phyloP scores from a whole-genome alignment of 2,888 invertebrate genomes.

The Archips crataeganus region DNA sequence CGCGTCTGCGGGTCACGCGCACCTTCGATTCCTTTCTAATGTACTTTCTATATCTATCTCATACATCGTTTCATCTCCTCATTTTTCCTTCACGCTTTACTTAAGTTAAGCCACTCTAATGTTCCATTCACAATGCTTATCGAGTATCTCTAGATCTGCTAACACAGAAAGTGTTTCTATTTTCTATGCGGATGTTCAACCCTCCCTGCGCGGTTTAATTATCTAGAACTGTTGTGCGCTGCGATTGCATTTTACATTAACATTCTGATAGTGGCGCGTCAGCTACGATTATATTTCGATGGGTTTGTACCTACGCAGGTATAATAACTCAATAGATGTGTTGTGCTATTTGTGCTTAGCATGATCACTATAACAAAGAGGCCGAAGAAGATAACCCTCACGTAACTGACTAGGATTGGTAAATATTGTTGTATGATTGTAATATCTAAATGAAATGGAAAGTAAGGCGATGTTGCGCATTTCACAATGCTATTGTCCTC shows the following conservation, averaged over 20 bases:
- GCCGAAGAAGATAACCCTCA: not conserved
- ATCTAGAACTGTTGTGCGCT: conserved; percentile 56
- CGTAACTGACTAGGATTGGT: conserved; percentile 18
- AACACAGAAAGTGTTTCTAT: conserved; percentile 35
- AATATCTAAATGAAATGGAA: conserved; percentile 64
- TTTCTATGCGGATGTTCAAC: conserved; percentile 49
- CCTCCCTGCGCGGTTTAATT: conserved; percentile 52
- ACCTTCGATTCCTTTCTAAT: conserved; percentile 85
- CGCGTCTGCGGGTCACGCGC: conserved; percentile 78
- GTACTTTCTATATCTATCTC: conserved; percentile 80
- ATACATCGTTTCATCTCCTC: conserved; percentile 61
- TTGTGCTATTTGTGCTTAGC: not conserved
- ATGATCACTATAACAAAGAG: not conserved
- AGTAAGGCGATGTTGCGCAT: conserved; percentile 57
- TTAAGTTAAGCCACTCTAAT: conserved; percentile 57
- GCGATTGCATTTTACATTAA: conserved; percentile 75
- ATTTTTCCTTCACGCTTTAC: conserved; percentile 68
- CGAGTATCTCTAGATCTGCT: conserved; percentile 62
- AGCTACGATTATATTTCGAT: conserved; percentile 69
- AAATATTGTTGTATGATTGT: conserved; percentile 17
- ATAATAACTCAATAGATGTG: conserved; percentile 55
- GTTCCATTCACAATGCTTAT: conserved; percentile 57
- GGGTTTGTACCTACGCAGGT: conserved; percentile 50
- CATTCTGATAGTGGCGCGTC: conserved; percentile 78
- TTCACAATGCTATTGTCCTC: conserved; percentile 75